Evolutionary conservation across 2,888 invertebrate species (phyloP).

Genomic region (Parthenolecanium corni): DNA sequence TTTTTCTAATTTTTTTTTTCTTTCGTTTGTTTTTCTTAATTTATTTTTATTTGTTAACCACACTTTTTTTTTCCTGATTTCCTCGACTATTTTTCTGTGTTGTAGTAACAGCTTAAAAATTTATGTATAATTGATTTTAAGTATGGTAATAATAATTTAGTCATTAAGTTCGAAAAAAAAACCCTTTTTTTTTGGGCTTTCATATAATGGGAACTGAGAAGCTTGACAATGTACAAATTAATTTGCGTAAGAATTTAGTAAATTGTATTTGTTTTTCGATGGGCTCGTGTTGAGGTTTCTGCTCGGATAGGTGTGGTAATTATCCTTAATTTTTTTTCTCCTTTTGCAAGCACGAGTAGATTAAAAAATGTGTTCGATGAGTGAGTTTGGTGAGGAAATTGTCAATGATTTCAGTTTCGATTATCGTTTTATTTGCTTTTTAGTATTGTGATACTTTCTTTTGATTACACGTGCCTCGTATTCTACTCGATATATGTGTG

Average conservation of each 20-base stretch:
- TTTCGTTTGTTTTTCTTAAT: not conserved
- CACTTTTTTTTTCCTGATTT: not conserved
- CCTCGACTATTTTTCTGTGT: not conserved
- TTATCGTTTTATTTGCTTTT: too few relatives aligned
- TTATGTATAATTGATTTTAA: not conserved
- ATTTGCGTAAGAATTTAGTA: constrained; percentile 16
- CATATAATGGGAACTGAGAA: constrained; percentile 18
- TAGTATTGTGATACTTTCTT: too few relatives aligned
- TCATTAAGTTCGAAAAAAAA: not conserved
- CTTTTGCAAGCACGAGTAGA: too few relatives aligned
- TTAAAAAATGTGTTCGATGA: too few relatives aligned
- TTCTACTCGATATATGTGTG: too few relatives aligned
- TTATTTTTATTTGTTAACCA: not conserved
- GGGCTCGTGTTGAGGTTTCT: not conserved
- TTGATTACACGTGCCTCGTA: too few relatives aligned
- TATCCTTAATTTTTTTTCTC: too few relatives aligned
- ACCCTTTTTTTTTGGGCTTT: constrained; percentile 11
- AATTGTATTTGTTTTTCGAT: not conserved
- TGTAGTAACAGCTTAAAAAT: not conserved
- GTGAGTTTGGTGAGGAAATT: too few relatives aligned
- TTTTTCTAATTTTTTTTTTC: not conserved
- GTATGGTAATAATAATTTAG: not conserved
- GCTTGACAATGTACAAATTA: constrained; percentile 23
- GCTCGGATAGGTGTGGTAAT: too few relatives aligned
- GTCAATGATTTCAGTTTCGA: too few relatives aligned